phyloP scores from a whole-genome alignment of 2,888 invertebrate species.

The Eupeodes luniger region DNA sequence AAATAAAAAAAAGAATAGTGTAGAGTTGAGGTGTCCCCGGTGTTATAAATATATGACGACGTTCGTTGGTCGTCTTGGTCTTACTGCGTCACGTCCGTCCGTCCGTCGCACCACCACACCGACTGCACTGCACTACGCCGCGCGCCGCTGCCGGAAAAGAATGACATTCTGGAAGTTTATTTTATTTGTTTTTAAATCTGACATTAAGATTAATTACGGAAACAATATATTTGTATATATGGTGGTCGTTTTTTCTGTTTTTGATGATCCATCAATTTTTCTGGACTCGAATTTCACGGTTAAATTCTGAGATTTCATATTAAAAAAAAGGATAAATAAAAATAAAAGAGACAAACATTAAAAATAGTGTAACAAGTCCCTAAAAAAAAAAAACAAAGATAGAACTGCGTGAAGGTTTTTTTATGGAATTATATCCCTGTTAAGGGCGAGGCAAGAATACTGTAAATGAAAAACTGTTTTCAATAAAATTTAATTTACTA shows the following conservation, averaged over 20 bases:
- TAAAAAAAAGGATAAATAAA: constrained; percentile 35
- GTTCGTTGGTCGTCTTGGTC: too few species aligned
- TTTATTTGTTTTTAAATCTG: constrained; percentile 60
- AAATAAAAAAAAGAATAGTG: background rate
- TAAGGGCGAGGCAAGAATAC: background rate
- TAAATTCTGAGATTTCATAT: constrained; percentile 54
- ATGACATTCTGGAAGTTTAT: constrained; percentile 47
- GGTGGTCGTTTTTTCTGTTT: constrained; percentile 52
- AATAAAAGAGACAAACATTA: constrained; percentile 42
- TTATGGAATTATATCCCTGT: background rate
- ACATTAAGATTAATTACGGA: constrained; percentile 55
- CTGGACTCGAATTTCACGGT: constrained; percentile 73
- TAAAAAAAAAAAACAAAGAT: background rate
- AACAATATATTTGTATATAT: constrained; percentile 35
- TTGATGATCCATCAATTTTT: constrained; percentile 70
- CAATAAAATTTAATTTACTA: constrained; percentile 50
- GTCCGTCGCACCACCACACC: too few species aligned
- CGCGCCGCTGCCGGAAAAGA: constrained; percentile 22
- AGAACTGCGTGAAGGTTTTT: constrained; percentile 50
- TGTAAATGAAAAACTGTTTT: constrained; percentile 19
- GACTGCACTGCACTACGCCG: background rate
- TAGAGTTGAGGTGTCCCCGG: constrained; percentile 24
- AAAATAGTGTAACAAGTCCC: constrained; percentile 67
- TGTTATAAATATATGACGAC: background rate
- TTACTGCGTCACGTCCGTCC: too few species aligned